Conservation (phyloP, 2,888 invertebrate genomes). For the Aspidiotus rigidus region DNA sequence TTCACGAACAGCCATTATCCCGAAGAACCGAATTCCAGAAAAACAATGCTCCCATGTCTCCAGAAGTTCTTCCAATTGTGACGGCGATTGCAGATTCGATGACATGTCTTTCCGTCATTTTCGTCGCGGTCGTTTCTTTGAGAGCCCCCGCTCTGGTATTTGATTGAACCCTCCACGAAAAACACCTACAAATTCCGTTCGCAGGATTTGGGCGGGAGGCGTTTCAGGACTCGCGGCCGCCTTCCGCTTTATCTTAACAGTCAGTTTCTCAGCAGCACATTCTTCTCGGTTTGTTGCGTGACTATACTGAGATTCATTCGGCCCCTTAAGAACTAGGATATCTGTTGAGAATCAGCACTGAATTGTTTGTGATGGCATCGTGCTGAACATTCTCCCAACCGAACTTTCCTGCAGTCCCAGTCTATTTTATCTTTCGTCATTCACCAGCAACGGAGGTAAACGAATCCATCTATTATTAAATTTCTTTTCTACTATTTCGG, state of each 20-base stretch:
- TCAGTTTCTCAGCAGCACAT: too few relatives aligned
- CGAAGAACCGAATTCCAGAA: too few relatives aligned
- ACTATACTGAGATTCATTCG: constrained; percentile 1
- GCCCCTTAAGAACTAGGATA: not conserved
- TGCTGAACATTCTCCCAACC: constrained; percentile 11
- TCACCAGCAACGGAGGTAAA: too few relatives aligned
- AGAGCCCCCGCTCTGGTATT: not conserved
- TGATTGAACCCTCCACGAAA: not conserved
- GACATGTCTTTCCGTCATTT: not conserved
- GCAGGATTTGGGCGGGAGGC: not conserved
- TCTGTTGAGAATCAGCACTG: not conserved
- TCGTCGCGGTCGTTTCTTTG: not conserved
- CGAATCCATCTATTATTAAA: too few relatives aligned
- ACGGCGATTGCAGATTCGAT: not conserved
- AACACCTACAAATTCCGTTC: not conserved
- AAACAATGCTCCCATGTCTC: too few relatives aligned
- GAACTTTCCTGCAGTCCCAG: too few relatives aligned
- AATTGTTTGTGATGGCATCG: not conserved
- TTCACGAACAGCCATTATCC: too few relatives aligned
- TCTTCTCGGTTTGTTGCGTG: constrained; percentile 5
- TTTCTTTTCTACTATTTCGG: too few relatives aligned
- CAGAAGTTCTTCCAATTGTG: not conserved
- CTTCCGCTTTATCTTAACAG: not conserved
- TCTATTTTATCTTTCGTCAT: too few relatives aligned
- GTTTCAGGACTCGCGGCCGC: not conserved